These are phyloP conservation scores for Acanthurus lineatus DNA, from an alignment of 2,797 vertebrate species.

Conservation along the genomic window DNA sequence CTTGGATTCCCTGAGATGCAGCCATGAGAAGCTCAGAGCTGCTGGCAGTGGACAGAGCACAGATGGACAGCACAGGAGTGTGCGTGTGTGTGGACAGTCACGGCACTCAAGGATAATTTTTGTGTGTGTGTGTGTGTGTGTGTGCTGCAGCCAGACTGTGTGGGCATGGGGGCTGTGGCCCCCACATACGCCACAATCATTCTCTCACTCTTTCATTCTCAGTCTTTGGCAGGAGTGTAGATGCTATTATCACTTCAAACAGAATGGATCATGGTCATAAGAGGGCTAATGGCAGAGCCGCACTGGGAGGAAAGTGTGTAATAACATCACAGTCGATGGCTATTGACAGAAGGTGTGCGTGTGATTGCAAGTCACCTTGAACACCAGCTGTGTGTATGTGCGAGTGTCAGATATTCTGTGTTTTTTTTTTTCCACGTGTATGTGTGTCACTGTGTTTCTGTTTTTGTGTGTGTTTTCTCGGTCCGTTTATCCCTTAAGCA, in stretches of 20 bases:
- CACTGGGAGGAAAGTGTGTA: conserved; percentile 76
- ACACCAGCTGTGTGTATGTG: conserved; percentile 54
- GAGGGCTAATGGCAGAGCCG: conserved; percentile 75
- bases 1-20: conserved; percentile 49
- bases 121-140: conserved; percentile 44
- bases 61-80: conserved; percentile 80
- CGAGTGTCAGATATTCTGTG: conserved; percentile 50
- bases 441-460: conserved; percentile 21
- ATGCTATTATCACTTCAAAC: conserved; percentile 82
- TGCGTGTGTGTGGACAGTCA: conserved; percentile 61
- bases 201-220: conserved; percentile 68
- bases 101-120: conserved; percentile 43
- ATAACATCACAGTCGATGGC: conserved; percentile 80
- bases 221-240: conserved; percentile 68
- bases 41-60: conserved; percentile 76
- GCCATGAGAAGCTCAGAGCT: conserved; percentile 68
- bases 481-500: conserved; percentile 34
- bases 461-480: conserved; percentile 13
- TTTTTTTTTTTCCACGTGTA: conserved; percentile 10
- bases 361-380: conserved; percentile 72
- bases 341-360: conserved; percentile 78
- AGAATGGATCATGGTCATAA: conserved; percentile 82
- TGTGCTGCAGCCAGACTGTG: conserved; percentile 65
- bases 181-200: conserved; percentile 66
- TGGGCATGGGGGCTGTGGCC: conserved; percentile 60